A percentile compares a stretch with the other conserved stretches of the same genome.
phyloP scores from a whole-genome alignment of 2,797 vertebrate genomes.

The Hyperoplus lanceolatus region DNA sequence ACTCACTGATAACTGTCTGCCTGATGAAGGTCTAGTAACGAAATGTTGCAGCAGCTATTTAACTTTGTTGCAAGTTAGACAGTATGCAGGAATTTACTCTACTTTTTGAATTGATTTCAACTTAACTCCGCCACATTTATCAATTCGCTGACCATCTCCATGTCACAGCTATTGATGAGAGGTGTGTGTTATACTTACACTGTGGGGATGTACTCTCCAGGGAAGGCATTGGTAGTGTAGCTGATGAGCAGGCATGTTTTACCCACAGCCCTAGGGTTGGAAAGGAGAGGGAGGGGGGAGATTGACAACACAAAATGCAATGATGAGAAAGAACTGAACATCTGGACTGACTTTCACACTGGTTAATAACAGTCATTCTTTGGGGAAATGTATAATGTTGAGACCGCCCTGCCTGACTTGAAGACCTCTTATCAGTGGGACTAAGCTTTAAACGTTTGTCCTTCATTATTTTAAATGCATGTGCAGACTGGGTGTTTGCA shows the following conservation, averaged over 20 bases:
- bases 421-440: background rate
- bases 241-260: slow-evolving; percentile 99
- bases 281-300: slow-evolving; percentile 12
- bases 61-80: too few species aligned
- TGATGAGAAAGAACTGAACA: background rate
- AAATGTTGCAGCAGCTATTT: too few species aligned
- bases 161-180: background rate
- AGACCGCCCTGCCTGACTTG: background rate
- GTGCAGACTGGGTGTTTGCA: background rate
- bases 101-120: background rate
- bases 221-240: slow-evolving; percentile 99
- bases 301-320: slow-evolving; percentile 6
- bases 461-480: too few species aligned
- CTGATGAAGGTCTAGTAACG: too few species aligned
- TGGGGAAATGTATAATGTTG: background rate
- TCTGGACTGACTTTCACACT: background rate
- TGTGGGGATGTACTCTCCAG: slow-evolving; percentile 98
- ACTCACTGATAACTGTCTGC: too few species aligned
- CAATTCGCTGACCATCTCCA: background rate
- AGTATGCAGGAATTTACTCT: too few species aligned
- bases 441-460: background rate
- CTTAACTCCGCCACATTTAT: background rate
- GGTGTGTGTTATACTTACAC: slow-evolving; percentile 89
- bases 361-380: background rate
- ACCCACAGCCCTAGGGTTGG: slow-evolving; percentile 92